Evolutionary conservation across 2,888 invertebrate genomes (phyloP).

Genomic region (Furcula furcula): DNA sequence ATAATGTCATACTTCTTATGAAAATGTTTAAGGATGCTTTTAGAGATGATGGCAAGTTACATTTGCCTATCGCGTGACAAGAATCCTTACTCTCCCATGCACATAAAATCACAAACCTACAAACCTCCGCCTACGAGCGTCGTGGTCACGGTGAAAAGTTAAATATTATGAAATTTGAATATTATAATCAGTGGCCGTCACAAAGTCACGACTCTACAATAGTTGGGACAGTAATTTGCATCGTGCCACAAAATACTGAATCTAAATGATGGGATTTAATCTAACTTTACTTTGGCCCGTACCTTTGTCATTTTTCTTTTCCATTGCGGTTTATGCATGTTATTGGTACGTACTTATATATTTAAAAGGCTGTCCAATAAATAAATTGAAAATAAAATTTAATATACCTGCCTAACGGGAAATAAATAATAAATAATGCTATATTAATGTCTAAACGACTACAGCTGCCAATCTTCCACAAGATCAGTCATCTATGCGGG

Average conservation of each 20-base stretch:
- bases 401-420: too few relatives aligned
- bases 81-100: not conserved
- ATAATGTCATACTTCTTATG: too few relatives aligned
- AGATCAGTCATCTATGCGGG: too few relatives aligned
- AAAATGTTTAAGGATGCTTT: too few relatives aligned
- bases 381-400: too few relatives aligned
- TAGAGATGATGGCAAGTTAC: too few relatives aligned
- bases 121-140: conserved; percentile 24
- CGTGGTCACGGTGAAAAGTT: conserved; percentile 19
- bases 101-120: not conserved
- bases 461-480: too few relatives aligned
- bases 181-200: conserved; percentile 35
- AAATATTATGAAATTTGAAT: conserved; percentile 38
- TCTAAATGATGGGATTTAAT: conserved; percentile 26
- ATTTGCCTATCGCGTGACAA: not conserved
- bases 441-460: too few relatives aligned
- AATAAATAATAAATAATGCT: too few relatives aligned
- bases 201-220: conserved; percentile 29
- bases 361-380: too few relatives aligned
- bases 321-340: too few relatives aligned
- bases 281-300: conserved; percentile 14
- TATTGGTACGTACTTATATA: too few relatives aligned
- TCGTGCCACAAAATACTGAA: conserved; percentile 28
- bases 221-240: conserved; percentile 33
- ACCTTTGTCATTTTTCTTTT: conserved; percentile 11